phyloP scores from a whole-genome alignment of 2,888 invertebrate species.

The Morinoia aosen region DNA sequence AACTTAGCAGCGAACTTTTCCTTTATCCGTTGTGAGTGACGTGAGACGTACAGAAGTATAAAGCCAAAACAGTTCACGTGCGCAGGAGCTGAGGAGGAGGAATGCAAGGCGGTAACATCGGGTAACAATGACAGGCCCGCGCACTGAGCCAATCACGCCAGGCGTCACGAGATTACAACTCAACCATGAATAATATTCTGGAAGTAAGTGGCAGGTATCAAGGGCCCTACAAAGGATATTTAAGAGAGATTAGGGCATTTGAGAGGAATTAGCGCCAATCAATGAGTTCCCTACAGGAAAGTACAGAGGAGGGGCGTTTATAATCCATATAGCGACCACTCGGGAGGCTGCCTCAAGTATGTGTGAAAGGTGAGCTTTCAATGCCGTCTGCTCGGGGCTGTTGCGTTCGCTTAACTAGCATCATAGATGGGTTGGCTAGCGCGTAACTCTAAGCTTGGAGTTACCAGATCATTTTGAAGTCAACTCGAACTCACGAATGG shows the following conservation, averaged over 20 bases:
- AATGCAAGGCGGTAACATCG: background rate
- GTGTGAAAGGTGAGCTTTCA: constrained; percentile 18
- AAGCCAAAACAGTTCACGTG: background rate
- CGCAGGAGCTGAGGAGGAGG: background rate
- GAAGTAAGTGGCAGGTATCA: constrained; percentile 51
- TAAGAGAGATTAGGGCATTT: constrained; percentile 48
- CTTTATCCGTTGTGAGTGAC: background rate
- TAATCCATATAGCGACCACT: constrained; percentile 38
- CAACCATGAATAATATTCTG: constrained; percentile 53
- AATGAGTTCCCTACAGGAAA: constrained; percentile 42
- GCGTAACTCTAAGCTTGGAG: background rate
- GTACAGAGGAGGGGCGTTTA: constrained; percentile 36
- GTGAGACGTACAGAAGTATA: background rate
- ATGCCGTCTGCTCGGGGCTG: background rate
- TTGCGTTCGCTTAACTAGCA: background rate
- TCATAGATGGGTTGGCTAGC: background rate
- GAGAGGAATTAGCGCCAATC: constrained; percentile 51
- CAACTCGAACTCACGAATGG: background rate
- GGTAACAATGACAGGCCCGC: background rate
- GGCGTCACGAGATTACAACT: constrained; percentile 37
- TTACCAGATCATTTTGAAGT: background rate
- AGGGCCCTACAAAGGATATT: constrained; percentile 47
- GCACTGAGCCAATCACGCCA: background rate
- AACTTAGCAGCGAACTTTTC: background rate
- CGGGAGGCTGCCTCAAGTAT: constrained; percentile 28